These are phyloP conservation scores for Coleophora flavipennella DNA, from an alignment of 2,888 invertebrate species.

Conservation along the genomic window DNA sequence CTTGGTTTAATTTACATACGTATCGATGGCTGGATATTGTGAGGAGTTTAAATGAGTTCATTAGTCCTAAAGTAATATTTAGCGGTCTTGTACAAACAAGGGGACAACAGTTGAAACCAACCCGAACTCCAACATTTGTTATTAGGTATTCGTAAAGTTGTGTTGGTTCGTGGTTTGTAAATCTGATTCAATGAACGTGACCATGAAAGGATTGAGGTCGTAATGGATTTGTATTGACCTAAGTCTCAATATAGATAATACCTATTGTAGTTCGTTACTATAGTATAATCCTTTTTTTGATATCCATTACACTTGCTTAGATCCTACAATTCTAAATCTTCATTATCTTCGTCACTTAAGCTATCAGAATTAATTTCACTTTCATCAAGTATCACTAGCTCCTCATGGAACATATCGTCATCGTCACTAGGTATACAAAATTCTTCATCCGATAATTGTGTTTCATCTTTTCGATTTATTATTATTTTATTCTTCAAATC, in stretches of 20 bases:
- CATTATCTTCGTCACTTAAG: not conserved
- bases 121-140: slow-evolving; percentile 18
- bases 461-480: too few species aligned
- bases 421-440: not conserved
- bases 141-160: slow-evolving; percentile 22
- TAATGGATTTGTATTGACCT: too few species aligned
- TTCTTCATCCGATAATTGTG: too few species aligned
- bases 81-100: slow-evolving; percentile 42
- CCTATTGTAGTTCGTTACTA: too few species aligned
- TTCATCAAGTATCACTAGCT: not conserved
- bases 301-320: too few species aligned
- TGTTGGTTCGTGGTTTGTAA: too few species aligned
- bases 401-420: not conserved
- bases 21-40: slow-evolving; percentile 29
- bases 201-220: too few species aligned
- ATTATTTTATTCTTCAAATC: too few species aligned
- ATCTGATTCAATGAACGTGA: too few species aligned
- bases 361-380: too few species aligned
- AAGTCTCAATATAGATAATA: too few species aligned
- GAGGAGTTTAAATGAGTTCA: slow-evolving; percentile 44
- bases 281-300: too few species aligned
- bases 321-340: not conserved
- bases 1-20: not conserved
- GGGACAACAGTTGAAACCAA: slow-evolving; percentile 26
- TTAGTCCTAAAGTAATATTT: slow-evolving; percentile 60